Base-by-base conservation (phyloP, 2,113 vertebrate species). In the Loxodonta africana region DNA sequence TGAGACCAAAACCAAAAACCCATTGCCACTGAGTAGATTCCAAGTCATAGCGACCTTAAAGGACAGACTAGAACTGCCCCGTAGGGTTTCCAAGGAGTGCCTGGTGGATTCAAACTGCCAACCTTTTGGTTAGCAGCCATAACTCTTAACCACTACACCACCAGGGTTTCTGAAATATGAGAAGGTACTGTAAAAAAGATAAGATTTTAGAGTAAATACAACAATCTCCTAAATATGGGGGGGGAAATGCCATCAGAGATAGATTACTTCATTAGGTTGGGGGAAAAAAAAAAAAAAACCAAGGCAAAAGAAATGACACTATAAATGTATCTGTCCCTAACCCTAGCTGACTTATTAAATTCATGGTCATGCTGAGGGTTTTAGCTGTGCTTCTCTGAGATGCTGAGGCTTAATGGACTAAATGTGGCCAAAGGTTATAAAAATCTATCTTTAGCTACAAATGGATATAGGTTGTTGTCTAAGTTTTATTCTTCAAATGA, bases 311-410 rank as follows among this genome's bases (percentile, higher is more conserved):
- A 77, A 94, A 48, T 80, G 85, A 30, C 6, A 33, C 30, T 67
- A 17, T 92, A 85, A 87, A 57, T 67, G 48, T 74, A 73, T 51
- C 48, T 85, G 15, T 86, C 53, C 53, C 62, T 71, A 94, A 92
- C 88, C 23, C 25, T 90, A 91, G 62, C 82, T 95, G n/a, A 25
- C 71, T 94, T 91, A 63, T 83, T 94, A 96, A 88, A 76, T 92
- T 90, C 33, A 57, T 10, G 6, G n/a, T 20, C 82, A 51, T 2
- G 25, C 20, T 14, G 76, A 65, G 33, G 81, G 15, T 33, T 60
- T 95, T 60, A 78, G n/a, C 30, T 17, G 62, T 62, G 60, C 41
- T 83, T 90, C 23, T 82, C 73, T 67, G 82, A 92, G 71, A 94
- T 5, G 69, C 81, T 11, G 53, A 88, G 48, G 53, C 15, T 91